phyloP scores from a whole-genome alignment of 2,113 vertebrate genomes.

The Silurus meridionalis region DNA sequence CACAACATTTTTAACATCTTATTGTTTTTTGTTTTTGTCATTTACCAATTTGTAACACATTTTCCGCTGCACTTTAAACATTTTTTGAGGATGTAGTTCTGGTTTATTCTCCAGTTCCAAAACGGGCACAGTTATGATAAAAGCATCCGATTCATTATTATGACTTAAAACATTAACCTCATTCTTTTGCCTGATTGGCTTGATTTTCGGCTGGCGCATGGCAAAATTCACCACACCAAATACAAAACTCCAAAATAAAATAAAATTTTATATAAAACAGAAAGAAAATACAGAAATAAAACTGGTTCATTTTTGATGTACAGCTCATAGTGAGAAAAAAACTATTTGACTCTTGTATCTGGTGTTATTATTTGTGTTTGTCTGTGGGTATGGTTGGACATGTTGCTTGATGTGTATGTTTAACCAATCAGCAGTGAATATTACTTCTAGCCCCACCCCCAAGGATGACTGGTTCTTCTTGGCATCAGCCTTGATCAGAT shows the following conservation, averaged over 20 bases:
- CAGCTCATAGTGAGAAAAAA: neutral
- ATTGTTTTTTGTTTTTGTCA: neutral
- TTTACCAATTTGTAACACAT: neutral
- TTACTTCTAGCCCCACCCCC: neutral
- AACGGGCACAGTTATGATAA: neutral
- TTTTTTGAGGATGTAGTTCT: neutral
- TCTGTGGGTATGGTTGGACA: neutral
- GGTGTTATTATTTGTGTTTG: neutral
- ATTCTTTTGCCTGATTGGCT: neutral
- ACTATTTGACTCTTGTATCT: neutral
- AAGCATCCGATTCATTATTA: neutral
- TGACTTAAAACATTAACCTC: neutral
- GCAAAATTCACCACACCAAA: too few species aligned
- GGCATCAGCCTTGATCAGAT: neutral
- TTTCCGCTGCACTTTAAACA: neutral
- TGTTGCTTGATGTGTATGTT: neutral
- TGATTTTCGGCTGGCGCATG: neutral
- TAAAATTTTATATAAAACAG: neutral
- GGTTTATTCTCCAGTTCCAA: neutral
- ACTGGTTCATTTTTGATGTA: neutral
- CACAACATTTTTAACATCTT: neutral
- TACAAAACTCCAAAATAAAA: neutral
- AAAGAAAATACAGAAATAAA: neutral
- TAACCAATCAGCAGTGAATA: neutral
- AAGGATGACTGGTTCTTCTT: neutral